phyloP scores from a whole-genome alignment of 2,888 invertebrate species.

The Drosophila melanocephala region DNA sequence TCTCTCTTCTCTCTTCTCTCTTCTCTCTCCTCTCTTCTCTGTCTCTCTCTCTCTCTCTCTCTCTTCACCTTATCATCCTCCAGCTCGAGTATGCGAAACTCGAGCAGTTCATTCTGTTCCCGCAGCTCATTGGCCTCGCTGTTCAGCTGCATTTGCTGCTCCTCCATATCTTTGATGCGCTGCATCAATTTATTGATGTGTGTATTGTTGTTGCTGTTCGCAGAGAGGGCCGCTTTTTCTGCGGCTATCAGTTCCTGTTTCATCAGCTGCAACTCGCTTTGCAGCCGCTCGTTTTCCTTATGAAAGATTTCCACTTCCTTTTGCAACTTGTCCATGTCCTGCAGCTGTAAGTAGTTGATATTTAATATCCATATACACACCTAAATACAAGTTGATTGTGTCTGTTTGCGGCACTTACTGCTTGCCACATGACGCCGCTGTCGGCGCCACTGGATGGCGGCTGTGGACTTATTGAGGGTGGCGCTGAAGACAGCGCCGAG shows the following conservation, averaged over 20 bases:
- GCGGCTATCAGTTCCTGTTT: conserved; percentile 86
- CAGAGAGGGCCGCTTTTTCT: conserved; percentile 86
- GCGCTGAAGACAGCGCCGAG: conserved; percentile 90
- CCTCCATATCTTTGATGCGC: conserved; percentile 86
- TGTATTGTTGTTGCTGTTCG: conserved; percentile 78
- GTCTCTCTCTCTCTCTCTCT: not conserved
- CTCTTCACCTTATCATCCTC: conserved; percentile 88
- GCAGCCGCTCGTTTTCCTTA: conserved; percentile 85
- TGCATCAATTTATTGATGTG: conserved; percentile 83
- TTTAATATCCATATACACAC: conserved; percentile 1
- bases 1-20: not conserved
- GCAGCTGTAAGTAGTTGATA: conserved; percentile 62
- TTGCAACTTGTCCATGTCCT: conserved; percentile 84
- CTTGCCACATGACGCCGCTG: conserved; percentile 85
- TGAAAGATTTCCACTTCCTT: conserved; percentile 84
- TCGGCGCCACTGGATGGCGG: conserved; percentile 86
- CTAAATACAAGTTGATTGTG: not conserved
- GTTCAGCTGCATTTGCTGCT: conserved; percentile 87
- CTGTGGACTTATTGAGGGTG: conserved; percentile 90
- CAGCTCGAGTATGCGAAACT: conserved; percentile 91
- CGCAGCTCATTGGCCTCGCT: conserved; percentile 90
- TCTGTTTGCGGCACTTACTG: conserved; percentile 70
- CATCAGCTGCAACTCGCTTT: conserved; percentile 86
- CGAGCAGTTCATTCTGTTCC: conserved; percentile 92
- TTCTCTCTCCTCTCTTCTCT: no score